Conservation (phyloP, 53 echinoderm and acorn worm genomes). For the Henricia sp. region DNA sequence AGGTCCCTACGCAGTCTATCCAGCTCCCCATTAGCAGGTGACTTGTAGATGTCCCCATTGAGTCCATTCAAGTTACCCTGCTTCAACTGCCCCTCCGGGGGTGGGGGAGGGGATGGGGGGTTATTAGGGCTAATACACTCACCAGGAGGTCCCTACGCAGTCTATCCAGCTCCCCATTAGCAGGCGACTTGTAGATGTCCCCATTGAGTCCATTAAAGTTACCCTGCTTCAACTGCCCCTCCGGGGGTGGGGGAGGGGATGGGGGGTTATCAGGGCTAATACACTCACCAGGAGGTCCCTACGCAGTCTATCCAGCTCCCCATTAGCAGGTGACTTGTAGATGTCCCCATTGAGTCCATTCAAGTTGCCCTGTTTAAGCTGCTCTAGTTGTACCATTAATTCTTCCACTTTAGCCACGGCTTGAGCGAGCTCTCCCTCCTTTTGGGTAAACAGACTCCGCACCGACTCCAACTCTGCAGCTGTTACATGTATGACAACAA, state of each 20-base stretch:
- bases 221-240: slow-evolving; percentile 75
- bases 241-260: too few species aligned
- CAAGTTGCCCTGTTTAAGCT: slow-evolving; percentile 76
- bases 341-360: slow-evolving; percentile 65
- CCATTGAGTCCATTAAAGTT: slow-evolving; percentile 63
- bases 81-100: slow-evolving; percentile 75
- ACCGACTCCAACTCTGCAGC: slow-evolving; percentile 30
- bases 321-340: slow-evolving; percentile 69
- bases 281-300: slow-evolving; percentile 89
- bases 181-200: slow-evolving; percentile 65
- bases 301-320: slow-evolving; percentile 82
- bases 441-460: slow-evolving; percentile 81
- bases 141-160: slow-evolving; percentile 88
- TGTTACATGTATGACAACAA: background rate
- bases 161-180: slow-evolving; percentile 74
- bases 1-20: slow-evolving; percentile 83
- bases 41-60: slow-evolving; percentile 63
- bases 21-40: slow-evolving; percentile 72
- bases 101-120: too few species aligned
- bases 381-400: slow-evolving; percentile 82
- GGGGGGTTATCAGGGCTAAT: background rate
- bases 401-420: slow-evolving; percentile 98
- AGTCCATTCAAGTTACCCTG: slow-evolving; percentile 66
- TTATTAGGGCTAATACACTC: slow-evolving; percentile 52
- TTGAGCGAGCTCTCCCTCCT: slow-evolving; percentile 88